These are phyloP conservation scores for Scaptomyza polygonia DNA, from an alignment of 2,888 invertebrate genomes.

Conservation along the genomic window DNA sequence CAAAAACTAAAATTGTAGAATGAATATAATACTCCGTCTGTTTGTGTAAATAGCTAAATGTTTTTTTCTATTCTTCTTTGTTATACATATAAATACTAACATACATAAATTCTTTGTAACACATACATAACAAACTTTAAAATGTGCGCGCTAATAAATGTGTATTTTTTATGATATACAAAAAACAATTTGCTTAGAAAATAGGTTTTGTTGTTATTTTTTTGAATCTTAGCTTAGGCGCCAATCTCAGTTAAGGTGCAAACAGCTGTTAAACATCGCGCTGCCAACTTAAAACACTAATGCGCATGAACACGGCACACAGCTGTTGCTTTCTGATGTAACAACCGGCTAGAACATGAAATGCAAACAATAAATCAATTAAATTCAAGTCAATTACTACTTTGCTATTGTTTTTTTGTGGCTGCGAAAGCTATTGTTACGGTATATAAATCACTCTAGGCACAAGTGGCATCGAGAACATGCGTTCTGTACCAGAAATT, in stretches of 20 bases:
- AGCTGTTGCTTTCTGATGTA: slow-evolving; percentile 52
- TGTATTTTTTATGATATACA: slow-evolving; percentile 71
- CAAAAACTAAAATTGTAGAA: slow-evolving; percentile 2
- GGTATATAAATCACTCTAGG: slow-evolving; percentile 22
- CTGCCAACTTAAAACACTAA: slow-evolving; percentile 57
- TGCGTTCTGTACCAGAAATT: background rate
- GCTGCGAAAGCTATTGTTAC: background rate
- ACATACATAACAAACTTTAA: slow-evolving; percentile 57
- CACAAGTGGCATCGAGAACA: slow-evolving; percentile 1
- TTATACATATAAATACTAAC: slow-evolving; percentile 46
- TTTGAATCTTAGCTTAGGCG: slow-evolving; percentile 4
- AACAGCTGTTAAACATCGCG: slow-evolving; percentile 55
- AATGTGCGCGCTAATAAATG: slow-evolving; percentile 69
- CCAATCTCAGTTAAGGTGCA: slow-evolving; percentile 31
- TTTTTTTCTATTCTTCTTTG: slow-evolving; percentile 59
- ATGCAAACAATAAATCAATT: slow-evolving; percentile 5
- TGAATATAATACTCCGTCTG: slow-evolving; percentile 37
- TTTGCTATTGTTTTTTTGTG: slow-evolving; percentile 5
- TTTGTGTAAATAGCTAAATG: slow-evolving; percentile 70
- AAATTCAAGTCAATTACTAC: slow-evolving; percentile 30
- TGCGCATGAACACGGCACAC: too few species aligned
- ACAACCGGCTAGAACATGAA: slow-evolving; percentile 20
- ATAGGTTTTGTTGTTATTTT: slow-evolving; percentile 2
- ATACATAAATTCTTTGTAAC: slow-evolving; percentile 55
- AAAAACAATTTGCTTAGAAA: slow-evolving; percentile 18